Percentiles rank a stretch among this genome's conserved stretches.
These are phyloP conservation scores for human DNA, from an alignment of 2,113 vertebrate genomes.

Conservation along the genomic window DNA sequence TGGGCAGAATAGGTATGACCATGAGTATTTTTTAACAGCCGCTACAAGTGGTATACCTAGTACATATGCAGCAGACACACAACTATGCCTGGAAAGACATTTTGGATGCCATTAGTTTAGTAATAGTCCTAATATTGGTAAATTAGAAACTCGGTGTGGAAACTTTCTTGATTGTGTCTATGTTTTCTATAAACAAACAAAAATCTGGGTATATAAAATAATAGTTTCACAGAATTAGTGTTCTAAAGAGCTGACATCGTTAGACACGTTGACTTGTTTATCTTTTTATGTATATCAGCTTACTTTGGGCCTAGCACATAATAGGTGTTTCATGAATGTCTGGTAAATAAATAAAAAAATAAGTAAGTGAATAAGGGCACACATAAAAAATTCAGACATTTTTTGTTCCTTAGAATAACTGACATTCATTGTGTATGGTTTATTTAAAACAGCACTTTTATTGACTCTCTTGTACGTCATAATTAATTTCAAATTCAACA, in stretches of 20 bases:
- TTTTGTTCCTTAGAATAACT: neutral
- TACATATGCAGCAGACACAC: neutral
- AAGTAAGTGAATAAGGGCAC: neutral
- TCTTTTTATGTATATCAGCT: neutral
- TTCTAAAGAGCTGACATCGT: neutral
- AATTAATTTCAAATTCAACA: constrained; percentile 68
- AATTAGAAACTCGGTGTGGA: neutral
- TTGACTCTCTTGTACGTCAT: neutral
- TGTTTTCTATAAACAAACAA: neutral
- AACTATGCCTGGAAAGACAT: neutral
- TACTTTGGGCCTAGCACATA: neutral
- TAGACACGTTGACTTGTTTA: neutral
- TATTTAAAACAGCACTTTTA: neutral
- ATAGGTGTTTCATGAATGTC: neutral
- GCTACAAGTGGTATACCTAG: too few relatives aligned
- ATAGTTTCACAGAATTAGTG: neutral
- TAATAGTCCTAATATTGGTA: neutral
- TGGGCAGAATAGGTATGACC: neutral
- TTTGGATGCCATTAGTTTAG: neutral
- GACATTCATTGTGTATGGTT: neutral
- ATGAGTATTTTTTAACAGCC: neutral
- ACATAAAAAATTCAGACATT: constrained; percentile 46
- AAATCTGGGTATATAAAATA: neutral
- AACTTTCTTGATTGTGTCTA: neutral
- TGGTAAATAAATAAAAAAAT: neutral